phyloP scores from a whole-genome alignment of 2,888 invertebrate species.

The Agrochola lychnidis region DNA sequence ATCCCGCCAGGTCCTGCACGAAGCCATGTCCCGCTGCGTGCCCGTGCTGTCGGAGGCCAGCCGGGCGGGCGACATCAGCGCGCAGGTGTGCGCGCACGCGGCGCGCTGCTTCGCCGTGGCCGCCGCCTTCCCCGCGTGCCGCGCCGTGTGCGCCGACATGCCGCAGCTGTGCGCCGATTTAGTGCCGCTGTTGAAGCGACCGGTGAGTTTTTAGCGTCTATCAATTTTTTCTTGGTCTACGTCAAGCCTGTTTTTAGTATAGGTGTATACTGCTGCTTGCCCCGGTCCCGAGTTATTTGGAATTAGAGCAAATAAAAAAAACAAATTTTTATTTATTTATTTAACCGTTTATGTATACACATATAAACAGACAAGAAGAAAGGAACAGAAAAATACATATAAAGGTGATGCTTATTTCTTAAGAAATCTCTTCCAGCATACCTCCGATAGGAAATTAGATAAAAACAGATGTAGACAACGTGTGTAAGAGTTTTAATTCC shows the following conservation, averaged over 20 bases:
- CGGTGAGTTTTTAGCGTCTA: constrained; percentile 68
- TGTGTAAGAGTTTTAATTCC: too few relatives aligned
- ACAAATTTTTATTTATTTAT: too few relatives aligned
- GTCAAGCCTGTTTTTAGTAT: too few relatives aligned
- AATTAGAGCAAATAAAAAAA: too few relatives aligned
- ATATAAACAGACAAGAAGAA: too few relatives aligned
- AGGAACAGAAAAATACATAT: neutral
- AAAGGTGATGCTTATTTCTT: neutral
- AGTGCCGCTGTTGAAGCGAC: constrained; percentile 79
- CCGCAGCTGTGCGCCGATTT: constrained; percentile 96
- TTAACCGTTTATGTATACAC: too few relatives aligned
- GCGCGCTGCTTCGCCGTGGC: constrained; percentile 98
- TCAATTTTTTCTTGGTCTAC: neutral
- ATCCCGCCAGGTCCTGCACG: constrained; percentile 91
- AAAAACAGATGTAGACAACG: neutral
- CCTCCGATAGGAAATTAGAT: neutral
- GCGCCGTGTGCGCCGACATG: constrained; percentile 96
- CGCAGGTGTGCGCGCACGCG: constrained; percentile 97
- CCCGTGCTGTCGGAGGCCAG: constrained; percentile 96
- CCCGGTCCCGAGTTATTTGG: too few relatives aligned
- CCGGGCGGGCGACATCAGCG: constrained; percentile 94
- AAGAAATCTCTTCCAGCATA: neutral
- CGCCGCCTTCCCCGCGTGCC: constrained; percentile 97
- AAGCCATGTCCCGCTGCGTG: constrained; percentile 98
- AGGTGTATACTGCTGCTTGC: too few relatives aligned